Conservation (phyloP, 2,888 invertebrate species). For the Trissonchulus sp. region DNA sequence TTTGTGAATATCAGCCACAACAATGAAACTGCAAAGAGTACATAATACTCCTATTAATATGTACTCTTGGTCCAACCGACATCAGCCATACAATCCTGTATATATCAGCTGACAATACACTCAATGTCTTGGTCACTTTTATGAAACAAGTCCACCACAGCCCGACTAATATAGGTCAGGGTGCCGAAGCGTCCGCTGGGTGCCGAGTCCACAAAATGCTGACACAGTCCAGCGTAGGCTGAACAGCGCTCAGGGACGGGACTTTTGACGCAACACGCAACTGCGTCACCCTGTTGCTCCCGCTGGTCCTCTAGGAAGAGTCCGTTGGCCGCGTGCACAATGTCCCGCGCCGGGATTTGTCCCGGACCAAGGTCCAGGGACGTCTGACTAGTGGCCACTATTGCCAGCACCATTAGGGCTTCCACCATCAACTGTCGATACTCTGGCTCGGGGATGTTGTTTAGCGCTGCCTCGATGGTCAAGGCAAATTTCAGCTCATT, state of each 20-base stretch:
- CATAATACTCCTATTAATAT: too few relatives aligned
- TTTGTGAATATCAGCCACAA: too few relatives aligned
- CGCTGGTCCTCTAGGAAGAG: conserved; percentile 93
- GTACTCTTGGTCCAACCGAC: too few relatives aligned
- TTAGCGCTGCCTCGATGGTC: conserved; percentile 90
- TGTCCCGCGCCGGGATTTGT: conserved; percentile 66
- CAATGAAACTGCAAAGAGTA: too few relatives aligned
- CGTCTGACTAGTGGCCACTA: conserved; percentile 60
- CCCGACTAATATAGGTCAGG: conserved; percentile 30
- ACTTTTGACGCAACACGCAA: conserved; percentile 72
- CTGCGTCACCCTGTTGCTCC: conserved; percentile 80
- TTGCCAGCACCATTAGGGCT: conserved; percentile 87
- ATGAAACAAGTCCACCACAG: conserved; percentile 13
- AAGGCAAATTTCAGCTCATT: conserved; percentile 96
- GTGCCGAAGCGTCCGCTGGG: conserved; percentile 88
- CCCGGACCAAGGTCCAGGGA: conserved; percentile 39
- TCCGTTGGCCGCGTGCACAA: conserved; percentile 87
- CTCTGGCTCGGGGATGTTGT: conserved; percentile 94
- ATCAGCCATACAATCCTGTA: too few relatives aligned
- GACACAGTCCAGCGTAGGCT: conserved; percentile 89
- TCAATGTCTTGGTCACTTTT: conserved; percentile 24
- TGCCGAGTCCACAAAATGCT: conserved; percentile 94
- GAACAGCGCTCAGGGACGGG: conserved; percentile 61
- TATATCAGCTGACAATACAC: conserved; percentile 29
- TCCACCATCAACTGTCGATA: conserved; percentile 91